These are phyloP conservation scores for Ecliptopera silaceata DNA, from an alignment of 2,888 invertebrate genomes.

Conservation along the genomic window DNA sequence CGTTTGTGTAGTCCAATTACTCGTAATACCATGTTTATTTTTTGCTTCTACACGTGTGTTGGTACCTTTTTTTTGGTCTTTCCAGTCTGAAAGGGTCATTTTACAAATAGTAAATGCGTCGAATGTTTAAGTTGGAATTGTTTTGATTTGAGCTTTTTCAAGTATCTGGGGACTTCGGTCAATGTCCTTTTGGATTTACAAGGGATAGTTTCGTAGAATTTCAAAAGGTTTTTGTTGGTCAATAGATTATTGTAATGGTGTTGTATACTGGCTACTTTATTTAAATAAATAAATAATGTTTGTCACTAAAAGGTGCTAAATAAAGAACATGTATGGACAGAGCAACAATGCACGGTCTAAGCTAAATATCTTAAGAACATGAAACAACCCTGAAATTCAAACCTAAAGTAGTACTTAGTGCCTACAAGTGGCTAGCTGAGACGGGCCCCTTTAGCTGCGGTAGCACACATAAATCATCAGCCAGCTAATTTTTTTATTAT, in stretches of 20 bases:
- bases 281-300: neutral
- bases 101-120: conserved; percentile 50
- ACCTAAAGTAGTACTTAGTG: too few species aligned
- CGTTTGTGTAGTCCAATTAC: conserved; percentile 26
- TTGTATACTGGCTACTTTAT: conserved; percentile 10
- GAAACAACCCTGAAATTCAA: too few species aligned
- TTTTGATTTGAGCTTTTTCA: conserved; percentile 35
- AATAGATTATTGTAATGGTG: conserved; percentile 24
- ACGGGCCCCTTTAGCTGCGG: too few species aligned
- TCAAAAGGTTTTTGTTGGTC: conserved; percentile 15
- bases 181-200: conserved; percentile 16
- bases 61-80: conserved; percentile 45
- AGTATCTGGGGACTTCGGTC: conserved; percentile 26
- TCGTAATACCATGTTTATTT: conserved; percentile 47
- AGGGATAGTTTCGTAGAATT: conserved; percentile 28
- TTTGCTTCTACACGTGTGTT: conserved; percentile 51
- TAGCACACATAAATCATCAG: too few species aligned
- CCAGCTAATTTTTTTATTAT: too few species aligned
- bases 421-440: too few species aligned
- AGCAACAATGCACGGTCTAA: too few species aligned
- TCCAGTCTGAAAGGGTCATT: conserved; percentile 53
- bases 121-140: conserved; percentile 44
- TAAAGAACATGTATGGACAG: too few species aligned
- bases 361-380: too few species aligned
- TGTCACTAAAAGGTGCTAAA: too few species aligned